Base-by-base conservation (phyloP, 1,140 invertebrate genomes). In the Drosophila punjabiensis region DNA sequence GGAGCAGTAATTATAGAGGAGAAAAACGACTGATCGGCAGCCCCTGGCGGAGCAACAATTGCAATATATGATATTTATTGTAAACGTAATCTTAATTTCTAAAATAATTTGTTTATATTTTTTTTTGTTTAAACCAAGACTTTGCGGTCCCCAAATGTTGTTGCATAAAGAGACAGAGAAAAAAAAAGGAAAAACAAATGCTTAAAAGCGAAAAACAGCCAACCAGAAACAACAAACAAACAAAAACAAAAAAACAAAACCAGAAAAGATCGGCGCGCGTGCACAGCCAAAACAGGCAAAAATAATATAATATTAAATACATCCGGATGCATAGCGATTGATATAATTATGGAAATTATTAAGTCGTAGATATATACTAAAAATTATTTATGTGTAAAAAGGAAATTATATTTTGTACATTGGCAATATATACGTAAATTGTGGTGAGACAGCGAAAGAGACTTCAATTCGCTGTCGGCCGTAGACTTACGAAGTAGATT, bases 41-140 rank as follows among this genome's bases (percentile, higher is more conserved):
- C 48, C n/a, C 37, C 60, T 67, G 43, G 53, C 28, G 39, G 47
- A 67, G 60, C 61, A 82, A 87, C 30, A 82, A 77, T 59, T 76
- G 84, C 85, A 88, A 88, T 88, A 88, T 70, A 70, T 84, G 74
- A 88, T 88, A 88, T 88, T 84, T 81, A 87, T 80, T 88, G 67
- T 81, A 76, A 65, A 77, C 37, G 55, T 79, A 75, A 68, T 88
- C 65, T 81, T 84, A 79, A 74, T 74, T 76, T 89, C 63, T 65
- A 65, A 74, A 61, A 48, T 89, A 70, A 81, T 78, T 88, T 88
- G 67, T 88, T 62, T 89, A 80, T 52, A 30, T 37, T 39, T 58
- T 81, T 82, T 82, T 86, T 39, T 85, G 77, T 85, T 86, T 78
- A 55, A 82, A 79, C 66, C 74, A 78, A 67, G 74, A 78, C 76